These are phyloP conservation scores for Actenoides hombroni DNA, from an alignment of 2,113 vertebrate species.

Conservation along the genomic window DNA sequence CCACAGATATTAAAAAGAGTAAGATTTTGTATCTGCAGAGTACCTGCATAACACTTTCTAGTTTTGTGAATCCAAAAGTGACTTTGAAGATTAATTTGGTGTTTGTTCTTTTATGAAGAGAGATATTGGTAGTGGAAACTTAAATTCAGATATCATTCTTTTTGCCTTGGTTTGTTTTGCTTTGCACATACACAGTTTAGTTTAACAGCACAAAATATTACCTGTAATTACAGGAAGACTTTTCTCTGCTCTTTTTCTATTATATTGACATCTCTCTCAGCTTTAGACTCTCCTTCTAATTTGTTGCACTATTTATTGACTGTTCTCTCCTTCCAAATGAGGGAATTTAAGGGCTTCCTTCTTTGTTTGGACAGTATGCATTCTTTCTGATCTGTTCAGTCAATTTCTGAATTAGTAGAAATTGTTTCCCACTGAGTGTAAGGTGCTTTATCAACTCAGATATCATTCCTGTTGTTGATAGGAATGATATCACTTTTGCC, in stretches of 20 bases:
- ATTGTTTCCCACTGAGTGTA: not conserved
- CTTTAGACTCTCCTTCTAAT: not conserved
- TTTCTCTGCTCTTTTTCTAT: not conserved
- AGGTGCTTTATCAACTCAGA: not conserved
- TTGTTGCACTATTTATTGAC: not conserved
- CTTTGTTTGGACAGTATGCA: not conserved
- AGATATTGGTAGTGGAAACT: not conserved
- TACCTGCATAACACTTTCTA: not conserved
- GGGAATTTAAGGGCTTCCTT: not conserved
- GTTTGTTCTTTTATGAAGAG: not conserved
- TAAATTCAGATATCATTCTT: not conserved
- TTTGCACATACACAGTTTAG: not conserved
- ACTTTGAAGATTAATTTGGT: not conserved
- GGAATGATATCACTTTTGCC: not conserved
- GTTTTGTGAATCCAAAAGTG: not conserved
- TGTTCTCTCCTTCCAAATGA: not conserved
- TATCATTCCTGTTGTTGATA: not conserved
- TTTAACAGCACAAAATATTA: not conserved
- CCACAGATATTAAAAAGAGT: not conserved
- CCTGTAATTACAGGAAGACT: not conserved
- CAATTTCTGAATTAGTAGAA: not conserved
- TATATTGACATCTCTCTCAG: not conserved
- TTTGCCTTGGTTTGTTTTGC: not conserved
- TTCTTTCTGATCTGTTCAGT: not conserved
- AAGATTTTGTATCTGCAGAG: not conserved